Evolutionary conservation across 2,888 invertebrate species (phyloP), one percentile per base, ranked within the genome.

Genomic region (Reticulitermes lucifugus): DNA sequence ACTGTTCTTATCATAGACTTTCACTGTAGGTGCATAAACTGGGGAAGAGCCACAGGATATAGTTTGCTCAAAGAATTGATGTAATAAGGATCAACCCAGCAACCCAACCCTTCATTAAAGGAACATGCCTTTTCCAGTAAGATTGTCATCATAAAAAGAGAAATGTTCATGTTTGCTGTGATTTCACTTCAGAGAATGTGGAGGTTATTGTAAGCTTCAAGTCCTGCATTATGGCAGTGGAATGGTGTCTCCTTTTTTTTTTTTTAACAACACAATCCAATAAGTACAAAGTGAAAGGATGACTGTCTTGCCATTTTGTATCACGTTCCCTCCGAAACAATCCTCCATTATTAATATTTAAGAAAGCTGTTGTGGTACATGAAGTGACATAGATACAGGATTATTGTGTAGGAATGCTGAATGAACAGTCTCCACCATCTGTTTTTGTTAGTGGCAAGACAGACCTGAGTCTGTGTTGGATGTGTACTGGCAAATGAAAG

Each of bases 221-320:
- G 29, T n/a, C 29, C 21, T 35, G 41, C 41, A 73, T 21, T 71
- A n/a, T 14, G 35, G 46, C 77, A 46, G 46, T 77, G 43, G 46
- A 41, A 77, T 77, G 77, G 77, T 46, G 6, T 43, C 22, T 43
- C 25, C 10, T 77, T 6, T 46, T 12, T 46, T 46, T 35, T 35
- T 35, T 35, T 35, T 35, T 46, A 22, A 46, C 46, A 77, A 77
- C 77, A 77, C 81, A 81, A 22, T 81, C 81, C 81, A 81, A 43
- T 25, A 81, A 81, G 81, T 81, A 81, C 81, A 81, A 81, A 59
- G 81, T 65, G 65, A 81, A 81, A 4, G 65, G 81, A 70, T 81
- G 81, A 43, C 46, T 21, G 70, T 81, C 81, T 81, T 81, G 81
- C 81, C 81, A 81, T 81, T 81, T 81, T 81, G 70, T 70, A 81